Conservation (phyloP, 1,140 invertebrate species). For the Matsumurasca onukii region DNA sequence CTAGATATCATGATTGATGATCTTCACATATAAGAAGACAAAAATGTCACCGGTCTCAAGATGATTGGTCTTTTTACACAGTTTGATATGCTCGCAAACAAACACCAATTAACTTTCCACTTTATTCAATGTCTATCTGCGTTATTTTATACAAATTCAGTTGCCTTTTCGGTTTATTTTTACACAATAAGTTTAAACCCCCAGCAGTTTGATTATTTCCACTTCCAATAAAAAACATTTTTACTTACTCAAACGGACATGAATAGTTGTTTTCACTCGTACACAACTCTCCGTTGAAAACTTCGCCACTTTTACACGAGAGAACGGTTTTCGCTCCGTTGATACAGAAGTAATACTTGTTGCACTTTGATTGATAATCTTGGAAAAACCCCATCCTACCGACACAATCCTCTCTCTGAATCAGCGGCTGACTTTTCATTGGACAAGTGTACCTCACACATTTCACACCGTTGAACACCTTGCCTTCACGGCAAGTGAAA, state of each 20-base stretch:
- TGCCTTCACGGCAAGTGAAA: conserved; percentile 42
- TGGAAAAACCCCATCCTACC: conserved; percentile 54
- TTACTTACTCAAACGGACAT: conserved; percentile 53
- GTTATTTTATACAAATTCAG: too few relatives aligned
- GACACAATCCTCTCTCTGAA: background rate
- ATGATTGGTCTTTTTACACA: too few relatives aligned
- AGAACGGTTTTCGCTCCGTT: conserved; percentile 49
- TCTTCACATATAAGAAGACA: too few relatives aligned
- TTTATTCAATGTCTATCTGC: too few relatives aligned
- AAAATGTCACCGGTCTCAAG: too few relatives aligned
- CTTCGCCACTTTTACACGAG: conserved; percentile 47
- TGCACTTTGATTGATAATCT: conserved; percentile 53
- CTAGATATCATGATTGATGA: too few relatives aligned
- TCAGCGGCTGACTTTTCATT: background rate
- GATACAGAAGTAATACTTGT: conserved; percentile 57
- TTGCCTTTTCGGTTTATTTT: too few relatives aligned
- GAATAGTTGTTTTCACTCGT: conserved; percentile 50
- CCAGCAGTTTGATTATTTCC: too few relatives aligned
- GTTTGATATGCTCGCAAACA: too few relatives aligned
- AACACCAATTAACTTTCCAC: too few relatives aligned
- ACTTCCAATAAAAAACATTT: too few relatives aligned
- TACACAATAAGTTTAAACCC: too few relatives aligned
- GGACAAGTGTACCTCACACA: conserved; percentile 26
- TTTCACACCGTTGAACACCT: conserved; percentile 45
- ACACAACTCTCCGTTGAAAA: conserved; percentile 58